These are phyloP conservation scores for Antheraea pernyi DNA, from an alignment of 1,140 invertebrate genomes.

Conservation along the genomic window DNA sequence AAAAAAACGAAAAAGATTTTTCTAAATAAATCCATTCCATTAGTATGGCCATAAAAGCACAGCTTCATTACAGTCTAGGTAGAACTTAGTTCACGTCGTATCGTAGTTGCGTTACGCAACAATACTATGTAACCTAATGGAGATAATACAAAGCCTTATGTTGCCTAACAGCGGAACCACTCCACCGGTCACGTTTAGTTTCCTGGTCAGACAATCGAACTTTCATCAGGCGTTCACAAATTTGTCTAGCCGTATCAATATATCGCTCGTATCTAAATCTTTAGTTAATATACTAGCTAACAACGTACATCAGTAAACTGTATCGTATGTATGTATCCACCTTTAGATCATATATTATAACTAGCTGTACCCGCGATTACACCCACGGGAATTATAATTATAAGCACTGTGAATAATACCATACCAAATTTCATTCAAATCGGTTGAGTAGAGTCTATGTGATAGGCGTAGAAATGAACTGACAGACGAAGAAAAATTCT, in stretches of 20 bases:
- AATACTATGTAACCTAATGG: neutral
- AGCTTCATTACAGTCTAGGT: neutral
- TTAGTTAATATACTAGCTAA: neutral
- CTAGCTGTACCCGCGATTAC: too few species aligned
- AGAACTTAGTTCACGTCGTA: neutral
- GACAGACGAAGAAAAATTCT: too few species aligned
- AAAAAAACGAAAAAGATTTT: too few species aligned
- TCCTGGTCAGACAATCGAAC: constrained; percentile 1
- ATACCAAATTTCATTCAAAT: too few species aligned
- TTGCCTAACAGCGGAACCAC: neutral
- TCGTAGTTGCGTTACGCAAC: neutral
- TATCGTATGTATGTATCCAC: too few species aligned
- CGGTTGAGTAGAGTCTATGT: too few species aligned
- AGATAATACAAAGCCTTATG: neutral
- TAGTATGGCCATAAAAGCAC: neutral
- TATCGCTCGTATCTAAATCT: neutral
- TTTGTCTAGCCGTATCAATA: neutral
- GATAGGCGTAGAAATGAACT: too few species aligned
- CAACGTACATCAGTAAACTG: too few species aligned
- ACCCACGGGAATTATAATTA: too few species aligned
- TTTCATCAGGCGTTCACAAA: neutral
- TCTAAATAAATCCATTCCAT: too few species aligned
- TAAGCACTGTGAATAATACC: too few species aligned
- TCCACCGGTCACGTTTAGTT: neutral
- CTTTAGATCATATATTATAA: too few species aligned